Percentiles rank a stretch among this genome's conserved stretches.
Conservation (phyloP, 2,113 vertebrate genomes). For the Bolborhynchus lineola region DNA sequence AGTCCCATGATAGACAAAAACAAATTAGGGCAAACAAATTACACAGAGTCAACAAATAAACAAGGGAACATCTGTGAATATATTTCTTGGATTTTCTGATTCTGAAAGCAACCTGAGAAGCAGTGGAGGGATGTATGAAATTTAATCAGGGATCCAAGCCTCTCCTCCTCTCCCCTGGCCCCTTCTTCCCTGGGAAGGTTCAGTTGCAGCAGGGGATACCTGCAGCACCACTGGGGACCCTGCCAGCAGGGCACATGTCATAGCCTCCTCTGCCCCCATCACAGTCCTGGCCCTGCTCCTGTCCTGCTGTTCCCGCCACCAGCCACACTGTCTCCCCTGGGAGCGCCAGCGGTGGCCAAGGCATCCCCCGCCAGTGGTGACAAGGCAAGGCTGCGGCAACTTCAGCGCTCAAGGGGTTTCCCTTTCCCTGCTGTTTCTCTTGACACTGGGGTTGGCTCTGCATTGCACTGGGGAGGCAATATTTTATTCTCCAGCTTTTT, state of each 20-base stretch:
- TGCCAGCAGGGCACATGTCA: rapidly evolving
- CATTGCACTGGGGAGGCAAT: background rate
- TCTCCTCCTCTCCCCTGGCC: background rate
- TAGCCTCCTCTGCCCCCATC: rapidly evolving
- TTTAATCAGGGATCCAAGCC: constrained; percentile 44
- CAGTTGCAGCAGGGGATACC: background rate
- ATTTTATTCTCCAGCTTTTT: background rate
- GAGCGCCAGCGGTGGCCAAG: background rate
- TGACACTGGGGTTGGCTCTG: background rate
- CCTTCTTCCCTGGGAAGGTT: background rate
- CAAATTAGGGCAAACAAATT: constrained; percentile 99
- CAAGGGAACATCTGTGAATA: constrained; percentile 98
- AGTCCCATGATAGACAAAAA: constrained; percentile 96
- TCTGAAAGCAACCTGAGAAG: constrained; percentile 79
- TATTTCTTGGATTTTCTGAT: constrained; percentile 88
- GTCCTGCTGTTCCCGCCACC: background rate
- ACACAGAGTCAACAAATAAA: constrained; percentile 99
- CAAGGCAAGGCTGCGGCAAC: background rate
- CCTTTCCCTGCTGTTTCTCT: background rate
- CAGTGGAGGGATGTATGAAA: constrained; percentile 68
- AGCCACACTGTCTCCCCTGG: rapidly evolving
- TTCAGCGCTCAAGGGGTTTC: background rate
- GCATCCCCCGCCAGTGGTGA: background rate
- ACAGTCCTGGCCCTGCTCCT: background rate
- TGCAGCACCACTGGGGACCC: background rate